phyloP scores from a whole-genome alignment of 2,113 vertebrate genomes.

The Myotis lucifugus region DNA sequence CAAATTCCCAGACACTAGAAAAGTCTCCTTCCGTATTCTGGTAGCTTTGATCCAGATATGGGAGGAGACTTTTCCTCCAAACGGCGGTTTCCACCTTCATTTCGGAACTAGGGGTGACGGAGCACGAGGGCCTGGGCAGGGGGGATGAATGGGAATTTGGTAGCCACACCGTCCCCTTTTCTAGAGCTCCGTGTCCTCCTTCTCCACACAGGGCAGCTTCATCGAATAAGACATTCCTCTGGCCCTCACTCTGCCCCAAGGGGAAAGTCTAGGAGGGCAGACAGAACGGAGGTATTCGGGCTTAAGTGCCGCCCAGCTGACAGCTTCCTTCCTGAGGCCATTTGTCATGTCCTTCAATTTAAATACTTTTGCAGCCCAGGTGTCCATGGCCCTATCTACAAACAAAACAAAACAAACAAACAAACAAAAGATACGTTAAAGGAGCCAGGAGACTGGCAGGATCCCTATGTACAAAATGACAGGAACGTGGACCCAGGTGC shows the following conservation, averaged over 20 bases:
- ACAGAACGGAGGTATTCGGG: background rate
- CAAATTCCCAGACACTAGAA: background rate
- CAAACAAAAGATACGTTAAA: background rate
- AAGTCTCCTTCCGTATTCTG: background rate
- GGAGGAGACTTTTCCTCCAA: background rate
- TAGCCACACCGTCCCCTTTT: rapidly evolving
- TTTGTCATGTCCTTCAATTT: background rate
- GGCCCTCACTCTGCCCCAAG: background rate
- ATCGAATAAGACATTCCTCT: background rate
- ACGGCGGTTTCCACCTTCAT: background rate
- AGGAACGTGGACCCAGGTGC: background rate
- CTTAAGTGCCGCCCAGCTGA: background rate
- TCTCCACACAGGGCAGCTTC: background rate
- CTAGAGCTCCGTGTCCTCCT: background rate
- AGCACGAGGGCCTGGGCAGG: background rate
- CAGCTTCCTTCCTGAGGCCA: background rate
- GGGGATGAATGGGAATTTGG: too few species aligned
- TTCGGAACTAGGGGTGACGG: background rate
- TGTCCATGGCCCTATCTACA: background rate
- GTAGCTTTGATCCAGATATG: background rate
- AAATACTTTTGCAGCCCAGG: constrained; percentile 2
- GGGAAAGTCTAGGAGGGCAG: background rate
- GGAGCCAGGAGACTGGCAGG: background rate
- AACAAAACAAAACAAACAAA: too few species aligned
- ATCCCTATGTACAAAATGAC: background rate